These are phyloP conservation scores for Papio anubis DNA, from an alignment of 2,113 vertebrate genomes.

Conservation along the genomic window DNA sequence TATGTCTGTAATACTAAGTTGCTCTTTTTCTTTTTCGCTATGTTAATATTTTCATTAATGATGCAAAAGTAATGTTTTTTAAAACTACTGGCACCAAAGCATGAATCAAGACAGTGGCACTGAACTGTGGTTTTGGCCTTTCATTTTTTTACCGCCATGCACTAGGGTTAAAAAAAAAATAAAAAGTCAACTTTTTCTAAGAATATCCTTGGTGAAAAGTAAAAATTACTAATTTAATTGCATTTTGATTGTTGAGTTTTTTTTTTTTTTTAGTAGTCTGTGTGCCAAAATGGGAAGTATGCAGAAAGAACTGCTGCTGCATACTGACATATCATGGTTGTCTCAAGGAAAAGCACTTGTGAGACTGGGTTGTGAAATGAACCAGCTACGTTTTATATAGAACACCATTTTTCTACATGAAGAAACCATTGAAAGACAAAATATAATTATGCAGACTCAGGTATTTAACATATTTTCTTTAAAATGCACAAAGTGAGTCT, in stretches of 20 bases:
- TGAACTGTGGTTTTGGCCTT: neutral
- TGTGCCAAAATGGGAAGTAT: neutral
- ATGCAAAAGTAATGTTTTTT: neutral
- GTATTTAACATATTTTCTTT: slow-evolving; percentile 11
- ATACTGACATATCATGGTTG: neutral
- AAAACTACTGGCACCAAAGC: neutral
- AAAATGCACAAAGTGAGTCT: neutral
- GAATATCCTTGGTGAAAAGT: neutral
- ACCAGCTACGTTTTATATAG: neutral
- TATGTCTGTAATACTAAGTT: neutral
- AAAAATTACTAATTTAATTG: neutral
- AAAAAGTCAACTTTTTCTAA: neutral
- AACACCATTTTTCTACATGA: neutral
- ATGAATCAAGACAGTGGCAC: neutral
- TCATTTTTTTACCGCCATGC: neutral
- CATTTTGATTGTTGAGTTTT: neutral
- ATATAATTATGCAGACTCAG: neutral
- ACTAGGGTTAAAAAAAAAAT: neutral
- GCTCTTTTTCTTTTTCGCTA: neutral
- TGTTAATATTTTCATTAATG: neutral
- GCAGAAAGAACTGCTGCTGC: neutral
- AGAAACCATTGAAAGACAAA: neutral
- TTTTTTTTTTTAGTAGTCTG: neutral
- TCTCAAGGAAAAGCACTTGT: neutral
- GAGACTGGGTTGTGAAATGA: neutral